Conservation (phyloP, 2,888 invertebrate species). For the Agriotes lineatus region DNA sequence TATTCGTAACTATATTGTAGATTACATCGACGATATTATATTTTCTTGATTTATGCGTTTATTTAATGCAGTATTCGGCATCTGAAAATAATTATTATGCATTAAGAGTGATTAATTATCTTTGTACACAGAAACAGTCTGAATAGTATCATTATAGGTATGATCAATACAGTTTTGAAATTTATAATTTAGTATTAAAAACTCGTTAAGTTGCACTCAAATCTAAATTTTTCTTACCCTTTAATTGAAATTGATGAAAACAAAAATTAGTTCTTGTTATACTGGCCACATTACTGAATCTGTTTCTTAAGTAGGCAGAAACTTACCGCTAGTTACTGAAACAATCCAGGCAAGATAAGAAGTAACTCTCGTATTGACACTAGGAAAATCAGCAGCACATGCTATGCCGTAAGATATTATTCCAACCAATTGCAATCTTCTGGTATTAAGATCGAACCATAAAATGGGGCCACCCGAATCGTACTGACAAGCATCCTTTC, state of each 20-base stretch:
- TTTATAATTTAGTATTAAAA: too few species aligned
- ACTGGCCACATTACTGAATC: too few species aligned
- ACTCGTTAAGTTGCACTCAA: too few species aligned
- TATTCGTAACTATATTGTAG: neutral
- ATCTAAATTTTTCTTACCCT: too few species aligned
- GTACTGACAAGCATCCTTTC: constrained; percentile 72
- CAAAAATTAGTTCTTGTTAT: too few species aligned
- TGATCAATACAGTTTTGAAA: too few species aligned
- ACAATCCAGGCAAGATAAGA: constrained; percentile 71
- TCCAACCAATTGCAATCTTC: constrained; percentile 65
- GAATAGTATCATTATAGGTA: too few species aligned
- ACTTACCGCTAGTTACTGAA: constrained; percentile 55
- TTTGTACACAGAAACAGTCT: too few species aligned
- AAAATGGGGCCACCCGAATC: constrained; percentile 73
- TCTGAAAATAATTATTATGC: constrained; percentile 58
- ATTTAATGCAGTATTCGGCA: constrained; percentile 56
- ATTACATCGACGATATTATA: neutral
- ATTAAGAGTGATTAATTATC: too few species aligned
- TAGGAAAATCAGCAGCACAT: constrained; percentile 69
- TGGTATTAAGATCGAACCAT: constrained; percentile 66
- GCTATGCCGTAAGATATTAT: constrained; percentile 70
- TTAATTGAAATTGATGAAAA: too few species aligned
- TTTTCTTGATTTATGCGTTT: neutral
- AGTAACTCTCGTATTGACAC: constrained; percentile 71
- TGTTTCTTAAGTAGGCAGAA: too few species aligned